phyloP scores from a whole-genome alignment of 2,113 vertebrate species.

The Pseudopipra pipra region DNA sequence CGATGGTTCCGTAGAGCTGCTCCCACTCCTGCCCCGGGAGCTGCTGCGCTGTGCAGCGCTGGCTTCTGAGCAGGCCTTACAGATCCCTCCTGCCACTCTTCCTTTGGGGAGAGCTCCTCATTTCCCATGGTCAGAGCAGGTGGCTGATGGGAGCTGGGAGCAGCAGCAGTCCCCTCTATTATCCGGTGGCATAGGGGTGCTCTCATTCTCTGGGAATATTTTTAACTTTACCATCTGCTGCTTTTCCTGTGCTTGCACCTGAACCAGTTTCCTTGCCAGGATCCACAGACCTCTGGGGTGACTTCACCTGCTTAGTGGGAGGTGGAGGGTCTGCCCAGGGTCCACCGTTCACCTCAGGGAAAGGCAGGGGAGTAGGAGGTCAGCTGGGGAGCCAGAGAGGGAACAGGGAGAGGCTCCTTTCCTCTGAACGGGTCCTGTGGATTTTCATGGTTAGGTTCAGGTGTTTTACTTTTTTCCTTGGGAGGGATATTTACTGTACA shows the following conservation, averaged over 20 bases:
- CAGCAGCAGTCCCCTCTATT: background rate
- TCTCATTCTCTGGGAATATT: conserved; percentile 35
- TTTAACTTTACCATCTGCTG: conserved; percentile 64
- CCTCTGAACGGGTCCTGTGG: background rate
- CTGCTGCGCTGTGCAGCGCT: background rate
- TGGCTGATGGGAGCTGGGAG: background rate
- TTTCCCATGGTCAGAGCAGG: background rate
- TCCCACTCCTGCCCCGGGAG: background rate
- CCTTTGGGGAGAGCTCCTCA: background rate
- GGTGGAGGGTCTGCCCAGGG: background rate
- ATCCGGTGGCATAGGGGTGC: conserved; percentile 13
- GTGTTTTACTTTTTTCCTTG: background rate
- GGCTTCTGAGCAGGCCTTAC: background rate
- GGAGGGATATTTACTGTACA: background rate
- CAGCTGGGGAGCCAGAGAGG: background rate
- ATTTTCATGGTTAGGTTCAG: background rate
- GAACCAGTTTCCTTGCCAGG: conserved; percentile 34
- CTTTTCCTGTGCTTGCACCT: background rate
- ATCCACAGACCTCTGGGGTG: background rate
- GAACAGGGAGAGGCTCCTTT: accelerated
- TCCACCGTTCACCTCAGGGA: background rate
- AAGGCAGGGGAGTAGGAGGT: background rate
- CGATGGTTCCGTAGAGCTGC: accelerated
- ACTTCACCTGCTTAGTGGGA: conserved; percentile 5
- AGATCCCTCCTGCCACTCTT: background rate